Evolutionary conservation across 2,797 vertebrate species (phyloP), one percentile per base, ranked within the genome.

Genomic region (Poeciliopsis gracilis): DNA sequence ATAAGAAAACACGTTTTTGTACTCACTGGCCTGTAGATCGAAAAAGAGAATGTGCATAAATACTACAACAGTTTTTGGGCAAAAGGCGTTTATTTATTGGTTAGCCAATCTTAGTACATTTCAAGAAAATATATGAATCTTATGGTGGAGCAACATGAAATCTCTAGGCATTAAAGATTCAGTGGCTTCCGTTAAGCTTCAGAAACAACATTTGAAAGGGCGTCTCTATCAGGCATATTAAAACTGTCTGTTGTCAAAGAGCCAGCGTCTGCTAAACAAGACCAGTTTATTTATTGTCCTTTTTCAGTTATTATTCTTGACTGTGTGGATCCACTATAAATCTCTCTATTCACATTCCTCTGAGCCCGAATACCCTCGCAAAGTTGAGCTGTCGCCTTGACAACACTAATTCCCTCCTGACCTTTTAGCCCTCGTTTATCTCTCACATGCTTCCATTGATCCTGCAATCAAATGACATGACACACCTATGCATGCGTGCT

Each of bases 391-490:
- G 76, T 93, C 82, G 81, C 88, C 93, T 80, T 91, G 90, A 87
- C 92, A 87, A 89, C 93, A 82, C 89, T 92, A 94, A 93, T 90
- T 89, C 87, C 90, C 87, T 81, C 84, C 84, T 87, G 89, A 94
- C 91, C 91, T 87, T 80, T 86, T 88, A 88, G 81, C 86, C 84
- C 81, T 90, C 88, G 89, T 89, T 87, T 86, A 87, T 88, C 86
- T 86, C 89, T 86, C 87, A 91, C 90, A 92, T 90, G 90, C 86
- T 78, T 86, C 79, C 82, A 91, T 93, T 91, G 78, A 92, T 84
- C 86, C 90, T 90, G 67, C 41, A 87, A 89, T 82, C 77, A 87
- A 82, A 88, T 86, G 77, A 90, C 79, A 25, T 55, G 63, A 76
- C 70, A 81, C 81, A 87, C 87, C 77, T 88, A 47, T 75, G 85